Evolutionary conservation across 2,888 invertebrate genomes (phyloP).

Genomic region (Electrophaes corylata): DNA sequence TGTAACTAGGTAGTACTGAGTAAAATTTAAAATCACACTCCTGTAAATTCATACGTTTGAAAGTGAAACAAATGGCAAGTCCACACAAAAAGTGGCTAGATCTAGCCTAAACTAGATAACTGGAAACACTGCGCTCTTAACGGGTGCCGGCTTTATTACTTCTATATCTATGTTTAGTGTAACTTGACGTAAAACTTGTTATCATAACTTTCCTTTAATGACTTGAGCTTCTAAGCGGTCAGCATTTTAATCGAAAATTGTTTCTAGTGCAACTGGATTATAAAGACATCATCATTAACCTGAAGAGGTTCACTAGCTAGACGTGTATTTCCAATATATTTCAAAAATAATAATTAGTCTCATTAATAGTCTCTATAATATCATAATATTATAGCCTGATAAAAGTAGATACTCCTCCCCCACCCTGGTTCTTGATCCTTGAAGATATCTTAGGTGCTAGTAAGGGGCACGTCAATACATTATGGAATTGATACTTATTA

Average conservation of each 20-base stretch:
- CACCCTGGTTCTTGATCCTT: background rate
- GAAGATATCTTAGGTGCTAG: background rate
- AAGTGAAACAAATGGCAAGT: background rate
- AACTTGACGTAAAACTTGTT: constrained; percentile 32
- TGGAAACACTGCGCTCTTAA: constrained; percentile 14
- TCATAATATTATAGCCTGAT: too few relatives aligned
- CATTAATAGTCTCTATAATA: too few relatives aligned
- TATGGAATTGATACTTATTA: too few relatives aligned
- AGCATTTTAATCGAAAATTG: constrained; percentile 35
- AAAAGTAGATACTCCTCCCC: too few relatives aligned
- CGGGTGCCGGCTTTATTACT: constrained; percentile 29
- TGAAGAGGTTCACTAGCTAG: background rate
- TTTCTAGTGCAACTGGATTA: constrained; percentile 27
- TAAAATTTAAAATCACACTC: background rate
- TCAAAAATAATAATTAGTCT: too few relatives aligned
- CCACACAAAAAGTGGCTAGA: background rate
- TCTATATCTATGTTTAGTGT: constrained; percentile 29
- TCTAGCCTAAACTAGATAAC: background rate
- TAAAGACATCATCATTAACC: background rate
- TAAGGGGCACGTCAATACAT: background rate
- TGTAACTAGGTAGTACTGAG: too few relatives aligned
- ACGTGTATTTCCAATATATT: too few relatives aligned
- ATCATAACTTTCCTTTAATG: constrained; percentile 37
- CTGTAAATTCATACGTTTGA: too few relatives aligned
- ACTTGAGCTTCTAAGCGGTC: constrained; percentile 32